Base-by-base conservation (phyloP, 1,140 invertebrate genomes). In the Lasaia peninsularis region DNA sequence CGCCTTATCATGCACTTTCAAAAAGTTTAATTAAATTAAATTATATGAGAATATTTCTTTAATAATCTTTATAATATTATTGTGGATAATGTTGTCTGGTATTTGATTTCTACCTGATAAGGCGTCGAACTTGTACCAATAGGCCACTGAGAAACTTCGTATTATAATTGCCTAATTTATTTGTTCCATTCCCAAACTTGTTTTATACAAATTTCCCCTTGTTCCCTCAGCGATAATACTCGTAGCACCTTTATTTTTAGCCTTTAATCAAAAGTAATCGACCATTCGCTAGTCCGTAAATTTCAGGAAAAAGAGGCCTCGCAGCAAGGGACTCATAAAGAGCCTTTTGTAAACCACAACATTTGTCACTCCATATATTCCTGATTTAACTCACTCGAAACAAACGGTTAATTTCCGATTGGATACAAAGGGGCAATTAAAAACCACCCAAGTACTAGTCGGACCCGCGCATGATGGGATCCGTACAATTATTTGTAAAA, bases 261-360 rank as follows among this genome's bases (percentile, higher is more conserved):
- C 9, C 40, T 20, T 44, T 44, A 44, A 44, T 44, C 40, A 44
- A 44, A 44, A 20, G 40, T 44, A 44, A 44, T 44, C 40, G 40
- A 44, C 40, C 40, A 44, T 44, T 44, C 18, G 40, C 40, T 44
- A 11, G 7, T 16, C 16, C 40, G 40, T 44, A 44, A 44, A 44
- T 44, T 44, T 44, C 40, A 44, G 16, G 40, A 44, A 44, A 44
- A 44, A 44, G 24, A 44, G 40, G 40, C 18, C 40, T 44, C 40
- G 18, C 18, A 44, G 18, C 40, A 44, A 44, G 40, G 40, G 40
- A 44, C 40, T 10, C 40, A 44, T 44, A 44, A 44, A 44, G 7
- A 44, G 40, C 40, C 18, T 44, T 44, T 44, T 44, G 18, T 18
- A 16, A 18, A 44, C 40, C 40, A 18, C 40, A 18, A 18, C 18